Base-by-base conservation (phyloP, 64 coral and sea anemone species). In the Pocillopora verrucosa region DNA sequence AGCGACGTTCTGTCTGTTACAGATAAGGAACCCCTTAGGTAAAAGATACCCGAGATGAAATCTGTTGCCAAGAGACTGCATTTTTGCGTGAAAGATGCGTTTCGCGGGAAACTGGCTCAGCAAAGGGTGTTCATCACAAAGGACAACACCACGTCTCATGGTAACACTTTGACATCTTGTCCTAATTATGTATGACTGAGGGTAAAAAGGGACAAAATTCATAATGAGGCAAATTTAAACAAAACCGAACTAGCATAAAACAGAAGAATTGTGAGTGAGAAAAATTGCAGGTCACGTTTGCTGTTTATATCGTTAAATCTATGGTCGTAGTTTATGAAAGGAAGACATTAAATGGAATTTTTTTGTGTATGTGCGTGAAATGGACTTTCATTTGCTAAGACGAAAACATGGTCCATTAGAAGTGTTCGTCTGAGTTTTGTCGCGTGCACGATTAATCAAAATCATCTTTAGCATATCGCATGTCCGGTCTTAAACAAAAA, bases 401-500 rank as follows among this genome's bases (percentile, higher is more conserved):
- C 67, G n/a, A 70, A 79, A 79, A 24, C 12, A 34, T 19, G 25
- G 25, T 30, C 4, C 11, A 59, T 59, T 79, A 79, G 59, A 79
- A 51, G 20, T 58, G 56, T 79, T 79, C 77, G 22, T 25, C 22
- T 13, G 77, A 22, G 36, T 38, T 45, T 19, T 56, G 77, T 60
- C 56, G 77, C 77, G 51, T 79, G 57, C 12, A 36, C 15, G 17
- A 60, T 79, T 79, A 79, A 79, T 79, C 38, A 59, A 59, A 79
- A 13, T 60, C 51, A 59, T 22, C 19, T 79, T 59, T 59, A 11
- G 77, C 56, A 25, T 60, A 60, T 57, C 17, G 77, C n/a, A 34
- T 56, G 77, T 79, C 77, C 57, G 77, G 77, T 79, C 59, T 60
- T 34, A 60, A 79, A 79, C 77, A 79, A 59, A 70, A 79, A n/a